These are phyloP conservation scores for Aegypius monachus DNA, from an alignment of 2,113 vertebrate genomes.

Conservation along the genomic window DNA sequence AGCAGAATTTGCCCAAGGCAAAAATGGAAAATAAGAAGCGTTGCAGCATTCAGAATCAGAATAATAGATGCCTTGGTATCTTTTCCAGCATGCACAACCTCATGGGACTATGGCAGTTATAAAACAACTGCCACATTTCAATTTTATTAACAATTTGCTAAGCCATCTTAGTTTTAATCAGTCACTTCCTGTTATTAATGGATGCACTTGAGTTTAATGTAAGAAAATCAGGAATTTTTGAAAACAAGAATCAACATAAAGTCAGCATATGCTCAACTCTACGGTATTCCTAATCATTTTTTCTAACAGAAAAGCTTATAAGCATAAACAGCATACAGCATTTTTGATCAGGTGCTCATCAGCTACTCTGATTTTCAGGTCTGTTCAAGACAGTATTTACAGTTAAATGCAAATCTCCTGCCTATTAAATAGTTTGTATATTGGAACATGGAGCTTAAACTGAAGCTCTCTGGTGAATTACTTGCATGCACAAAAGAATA, in stretches of 20 bases:
- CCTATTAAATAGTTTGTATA: neutral
- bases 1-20: neutral
- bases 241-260: neutral
- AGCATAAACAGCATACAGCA: neutral
- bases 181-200: neutral
- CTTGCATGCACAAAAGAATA: neutral
- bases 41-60: neutral
- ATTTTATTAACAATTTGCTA: neutral
- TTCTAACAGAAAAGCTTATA: neutral
- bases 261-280: neutral
- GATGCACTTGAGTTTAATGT: neutral
- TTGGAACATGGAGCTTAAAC: neutral
- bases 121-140: neutral
- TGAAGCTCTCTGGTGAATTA: neutral
- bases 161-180: neutral
- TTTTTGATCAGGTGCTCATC: neutral
- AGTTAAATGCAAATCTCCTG: neutral
- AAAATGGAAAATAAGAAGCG: neutral
- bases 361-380: neutral
- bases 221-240: neutral
- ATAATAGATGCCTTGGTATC: neutral
- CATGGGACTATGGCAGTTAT: neutral
- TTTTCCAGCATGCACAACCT: neutral
- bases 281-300: neutral
- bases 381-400: neutral